Evolutionary conservation across 2,797 vertebrate species (phyloP), one percentile per base, ranked within the genome.

Genomic region (Epinephelus coioides): DNA sequence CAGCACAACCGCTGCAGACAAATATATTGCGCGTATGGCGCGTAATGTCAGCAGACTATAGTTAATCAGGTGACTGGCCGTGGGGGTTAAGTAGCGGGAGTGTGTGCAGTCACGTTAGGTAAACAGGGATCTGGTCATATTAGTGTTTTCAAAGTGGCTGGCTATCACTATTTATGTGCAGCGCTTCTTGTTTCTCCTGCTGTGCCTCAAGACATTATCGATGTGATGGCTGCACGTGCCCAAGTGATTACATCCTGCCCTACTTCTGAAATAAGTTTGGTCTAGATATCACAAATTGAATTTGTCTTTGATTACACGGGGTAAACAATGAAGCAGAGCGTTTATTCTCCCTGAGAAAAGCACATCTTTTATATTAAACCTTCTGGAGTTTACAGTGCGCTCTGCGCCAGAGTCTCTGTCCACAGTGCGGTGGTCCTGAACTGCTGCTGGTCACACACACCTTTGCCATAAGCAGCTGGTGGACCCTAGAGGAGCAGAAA

Each of bases 341-440:
- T 50, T 30, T 19, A 63, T 11, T 54, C 73, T 9, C 6, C 18
- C 8, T 4, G 15, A 3, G 40, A 55, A 25, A 62, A 14, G 11
- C 43, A 63, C 23, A 8, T 43, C 13, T n/a, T 38, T 25, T 30
- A 0, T 13, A 13, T 55, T 3, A 56, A 44, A n/a, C 44, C 44
- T 50, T 11, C 2, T 70, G 47, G 47, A 50, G 56, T 60, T 67
- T 30, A 10, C 47, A 60, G 57, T 34, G 62, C 57, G 23, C 72
- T 73, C 27, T 82, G 76, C 23, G 34, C 25, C 69, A 71, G 54
- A 54, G 87, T 81, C 51, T 81, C 89, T 89, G 85, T 90, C 82
- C 82, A 78, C 40, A 7, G 17, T 38, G 63, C 49, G 47, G 70
- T 67, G 79, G 85, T 78, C 17, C 83, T 87, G 88, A 89, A 85